A percentile compares a stretch with the other conserved stretches of the same genome.
Conservation (phyloP, 2,113 vertebrate species). For the Condylura cristata region DNA sequence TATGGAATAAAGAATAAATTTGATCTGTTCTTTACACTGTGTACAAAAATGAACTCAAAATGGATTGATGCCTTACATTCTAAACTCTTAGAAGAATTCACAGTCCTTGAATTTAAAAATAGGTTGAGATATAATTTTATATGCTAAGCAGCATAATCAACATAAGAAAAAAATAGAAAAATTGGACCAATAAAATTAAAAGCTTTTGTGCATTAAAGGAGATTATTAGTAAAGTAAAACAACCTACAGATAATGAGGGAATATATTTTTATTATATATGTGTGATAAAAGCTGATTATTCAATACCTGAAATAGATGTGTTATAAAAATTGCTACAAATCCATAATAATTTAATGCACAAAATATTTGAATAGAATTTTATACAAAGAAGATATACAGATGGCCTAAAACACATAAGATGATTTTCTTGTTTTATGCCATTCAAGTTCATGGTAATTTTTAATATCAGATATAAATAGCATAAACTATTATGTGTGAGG, state of each 20-base stretch:
- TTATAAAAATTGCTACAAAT: not conserved
- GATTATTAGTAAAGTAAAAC: not conserved
- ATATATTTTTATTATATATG: not conserved
- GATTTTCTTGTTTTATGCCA: not conserved
- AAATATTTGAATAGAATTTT: too few relatives aligned
- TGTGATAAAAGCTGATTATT: not conserved
- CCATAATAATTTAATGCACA: not conserved
- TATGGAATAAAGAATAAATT: not conserved
- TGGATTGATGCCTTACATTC: not conserved
- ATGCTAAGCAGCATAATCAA: not conserved
- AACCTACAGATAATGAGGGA: not conserved
- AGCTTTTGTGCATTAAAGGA: not conserved
- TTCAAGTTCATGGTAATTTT: not conserved
- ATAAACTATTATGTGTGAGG: not conserved
- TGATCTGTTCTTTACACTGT: not conserved
- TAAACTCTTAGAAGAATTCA: not conserved
- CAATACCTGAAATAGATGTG: not conserved
- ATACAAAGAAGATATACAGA: too few relatives aligned
- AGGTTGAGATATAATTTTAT: too few relatives aligned
- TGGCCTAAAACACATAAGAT: too few relatives aligned
- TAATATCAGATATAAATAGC: not conserved
- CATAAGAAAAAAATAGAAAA: not conserved
- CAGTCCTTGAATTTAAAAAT: not conserved
- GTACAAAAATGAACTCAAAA: not conserved
- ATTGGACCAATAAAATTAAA: too few relatives aligned